Evolutionary conservation across 2,113 vertebrate species (phyloP), one percentile per base, ranked within the genome.

Genomic region (Syngnathus scovelli): DNA sequence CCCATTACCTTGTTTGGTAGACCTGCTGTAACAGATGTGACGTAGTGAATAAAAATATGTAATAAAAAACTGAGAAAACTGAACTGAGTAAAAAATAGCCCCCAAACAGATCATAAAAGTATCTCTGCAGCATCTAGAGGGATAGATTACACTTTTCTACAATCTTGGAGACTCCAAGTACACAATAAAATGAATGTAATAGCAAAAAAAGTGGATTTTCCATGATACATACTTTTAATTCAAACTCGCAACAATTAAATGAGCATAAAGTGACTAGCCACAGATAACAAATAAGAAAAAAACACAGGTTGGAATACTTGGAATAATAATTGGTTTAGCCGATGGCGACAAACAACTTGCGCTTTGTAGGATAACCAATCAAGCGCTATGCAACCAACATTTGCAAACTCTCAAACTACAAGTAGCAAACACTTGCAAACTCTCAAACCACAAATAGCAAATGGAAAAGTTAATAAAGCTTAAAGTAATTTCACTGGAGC

Each of bases 381-480:
- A 58, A 36, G 55, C 33, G 27, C 33, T 37, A 15, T 33, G 16
- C 44, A 36, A 18, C 9, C 58, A 19, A 38, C 36, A 38, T 39
- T 38, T 60, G 58, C 36, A 10, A n/a, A 60, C 36, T 60, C 16
- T 60, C 33, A 39, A 38, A 60, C 36, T 8, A 19, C 58, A 37
- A 60, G 58, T 39, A 10, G 36, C 36, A 38, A 38, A 60, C 36
- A 38, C n/a, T 38, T 60, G 58, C 36, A 10, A n/a, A 60, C 36
- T 60, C 16, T 60, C 36, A 39, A 38, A 60, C 36, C 18, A 19
- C 58, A 37, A 60, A 36, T 39, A 9, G 58, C 36, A 60, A 38
- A 60, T 60, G 58, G 58, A 60, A 60, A 60, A 19, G 36, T 38
- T 60, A 39, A 60, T 60, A 60, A 38, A 60, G 36, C 58, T 60